A percentile compares a stretch with the other conserved stretches of the same genome.
phyloP scores from a whole-genome alignment of 1,140 invertebrate species.

The Venturia canescens region DNA sequence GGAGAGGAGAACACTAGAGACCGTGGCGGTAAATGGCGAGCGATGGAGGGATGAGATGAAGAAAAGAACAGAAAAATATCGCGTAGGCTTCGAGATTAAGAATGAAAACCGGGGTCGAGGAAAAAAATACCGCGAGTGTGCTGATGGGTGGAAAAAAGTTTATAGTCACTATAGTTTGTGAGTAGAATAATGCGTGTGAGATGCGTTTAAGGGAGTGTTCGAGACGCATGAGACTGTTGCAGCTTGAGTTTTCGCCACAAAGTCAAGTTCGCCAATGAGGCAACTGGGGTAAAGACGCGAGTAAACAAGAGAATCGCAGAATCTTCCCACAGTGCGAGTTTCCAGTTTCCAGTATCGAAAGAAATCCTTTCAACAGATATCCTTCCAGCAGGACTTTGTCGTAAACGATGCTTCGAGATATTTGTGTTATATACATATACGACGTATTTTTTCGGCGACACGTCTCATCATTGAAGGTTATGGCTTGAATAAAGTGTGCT shows the following conservation, averaged over 20 bases:
- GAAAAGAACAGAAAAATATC: background rate
- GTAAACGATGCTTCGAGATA: background rate
- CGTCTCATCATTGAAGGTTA: background rate
- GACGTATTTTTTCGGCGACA: background rate
- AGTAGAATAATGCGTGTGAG: no score
- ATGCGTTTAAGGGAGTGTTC: background rate
- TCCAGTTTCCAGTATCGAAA: slow-evolving; percentile 58
- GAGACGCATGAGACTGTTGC: background rate
- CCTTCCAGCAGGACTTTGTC: background rate
- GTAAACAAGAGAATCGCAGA: slow-evolving; percentile 21
- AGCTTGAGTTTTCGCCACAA: background rate
- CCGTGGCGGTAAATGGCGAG: slow-evolving; percentile 13
- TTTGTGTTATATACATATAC: background rate
- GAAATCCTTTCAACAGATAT: slow-evolving; percentile 48
- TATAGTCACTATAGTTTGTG: no score
- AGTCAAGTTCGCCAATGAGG: background rate
- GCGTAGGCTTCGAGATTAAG: slow-evolving; percentile 5
- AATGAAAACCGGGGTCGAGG: background rate
- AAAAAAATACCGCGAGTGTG: background rate
- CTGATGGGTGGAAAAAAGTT: no score
- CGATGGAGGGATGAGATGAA: slow-evolving; percentile 11
- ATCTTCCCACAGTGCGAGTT: slow-evolving; percentile 59
- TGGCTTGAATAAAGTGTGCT: background rate
- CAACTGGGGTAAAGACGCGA: background rate
- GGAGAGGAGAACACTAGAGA: background rate